phyloP scores from a whole-genome alignment of 1,140 invertebrate species.

The Lepidurus packardi region DNA sequence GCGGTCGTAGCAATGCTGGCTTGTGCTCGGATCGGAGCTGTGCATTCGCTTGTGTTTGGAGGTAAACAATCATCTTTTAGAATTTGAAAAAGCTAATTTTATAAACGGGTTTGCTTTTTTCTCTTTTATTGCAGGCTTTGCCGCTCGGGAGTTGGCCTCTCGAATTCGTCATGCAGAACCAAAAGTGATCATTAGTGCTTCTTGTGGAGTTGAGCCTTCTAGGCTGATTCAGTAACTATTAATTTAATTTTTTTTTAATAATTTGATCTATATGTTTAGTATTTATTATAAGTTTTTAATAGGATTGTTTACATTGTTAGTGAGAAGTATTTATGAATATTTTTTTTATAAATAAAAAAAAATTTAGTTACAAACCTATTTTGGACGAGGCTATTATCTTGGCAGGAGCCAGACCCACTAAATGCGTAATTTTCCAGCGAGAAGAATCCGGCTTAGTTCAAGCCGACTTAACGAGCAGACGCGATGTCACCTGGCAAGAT shows the following conservation, averaged over 20 bases:
- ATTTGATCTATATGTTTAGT: neutral
- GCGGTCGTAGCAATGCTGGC: constrained; percentile 79
- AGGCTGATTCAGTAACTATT: constrained; percentile 65
- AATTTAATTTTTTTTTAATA: neutral
- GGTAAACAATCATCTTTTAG: constrained; percentile 49
- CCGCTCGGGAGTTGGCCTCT: constrained; percentile 72
- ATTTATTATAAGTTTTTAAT: neutral
- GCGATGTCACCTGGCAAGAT: constrained; percentile 72
- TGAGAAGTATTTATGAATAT: no score
- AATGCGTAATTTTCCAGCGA: constrained; percentile 75
- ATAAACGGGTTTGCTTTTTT: constrained; percentile 10
- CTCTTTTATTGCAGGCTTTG: constrained; percentile 63
- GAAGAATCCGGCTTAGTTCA: constrained; percentile 44
- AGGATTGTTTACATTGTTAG: no score
- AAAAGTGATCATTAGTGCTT: constrained; percentile 80
- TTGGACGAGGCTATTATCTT: constrained; percentile 74
- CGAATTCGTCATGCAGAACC: constrained; percentile 82
- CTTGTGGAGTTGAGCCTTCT: constrained; percentile 80
- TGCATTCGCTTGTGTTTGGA: constrained; percentile 84
- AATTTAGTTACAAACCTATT: constrained; percentile 74
- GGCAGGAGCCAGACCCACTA: constrained; percentile 59
- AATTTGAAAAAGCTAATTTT: neutral
- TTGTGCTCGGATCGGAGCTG: constrained; percentile 68
- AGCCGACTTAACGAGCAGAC: constrained; percentile 53
- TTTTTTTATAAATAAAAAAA: no score